Percentiles rank a stretch among this genome's conserved stretches.
These are phyloP conservation scores for Arothron firmamentum DNA, from an alignment of 2,113 vertebrate species.

Conservation along the genomic window DNA sequence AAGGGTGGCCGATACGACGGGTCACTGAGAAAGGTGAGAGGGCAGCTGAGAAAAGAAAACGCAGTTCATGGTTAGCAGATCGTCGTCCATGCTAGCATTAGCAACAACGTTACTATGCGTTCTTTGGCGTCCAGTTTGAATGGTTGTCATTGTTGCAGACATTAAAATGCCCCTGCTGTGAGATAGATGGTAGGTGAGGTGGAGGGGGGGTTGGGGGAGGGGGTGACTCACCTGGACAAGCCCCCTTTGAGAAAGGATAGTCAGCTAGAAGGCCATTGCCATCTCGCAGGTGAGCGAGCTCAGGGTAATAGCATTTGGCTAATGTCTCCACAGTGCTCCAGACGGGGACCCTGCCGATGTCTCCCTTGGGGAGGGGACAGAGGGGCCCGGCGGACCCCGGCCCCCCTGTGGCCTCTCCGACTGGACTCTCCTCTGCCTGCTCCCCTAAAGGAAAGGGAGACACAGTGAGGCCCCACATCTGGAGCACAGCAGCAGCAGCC, in stretches of 20 bases:
- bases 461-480: slow-evolving; percentile 69
- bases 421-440: slow-evolving; percentile 73
- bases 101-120: background rate
- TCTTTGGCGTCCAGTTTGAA: too few relatives aligned
- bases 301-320: slow-evolving; percentile 78
- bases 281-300: slow-evolving; percentile 75
- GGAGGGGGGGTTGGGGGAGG: background rate
- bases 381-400: slow-evolving; percentile 63
- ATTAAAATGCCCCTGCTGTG: background rate
- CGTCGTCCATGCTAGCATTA: background rate
- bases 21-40: slow-evolving; percentile 89
- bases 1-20: slow-evolving; percentile 92
- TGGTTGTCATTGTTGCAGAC: too few relatives aligned
- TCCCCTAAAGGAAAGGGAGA: slow-evolving; percentile 76
- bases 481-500: slow-evolving; percentile 56
- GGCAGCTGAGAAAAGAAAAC: slow-evolving; percentile 72
- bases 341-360: slow-evolving; percentile 72
- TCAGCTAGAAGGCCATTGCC: slow-evolving; percentile 70
- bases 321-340: slow-evolving; percentile 77
- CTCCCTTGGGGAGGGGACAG: slow-evolving; percentile 71
- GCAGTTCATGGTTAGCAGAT: background rate
- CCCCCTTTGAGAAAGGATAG: slow-evolving; percentile 73
- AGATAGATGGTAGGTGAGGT: background rate
- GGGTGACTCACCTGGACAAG: slow-evolving; percentile 73
- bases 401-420: slow-evolving; percentile 65